Conservation (phyloP, 2,797 vertebrate genomes). For the Synaphobranchus kaupii region DNA sequence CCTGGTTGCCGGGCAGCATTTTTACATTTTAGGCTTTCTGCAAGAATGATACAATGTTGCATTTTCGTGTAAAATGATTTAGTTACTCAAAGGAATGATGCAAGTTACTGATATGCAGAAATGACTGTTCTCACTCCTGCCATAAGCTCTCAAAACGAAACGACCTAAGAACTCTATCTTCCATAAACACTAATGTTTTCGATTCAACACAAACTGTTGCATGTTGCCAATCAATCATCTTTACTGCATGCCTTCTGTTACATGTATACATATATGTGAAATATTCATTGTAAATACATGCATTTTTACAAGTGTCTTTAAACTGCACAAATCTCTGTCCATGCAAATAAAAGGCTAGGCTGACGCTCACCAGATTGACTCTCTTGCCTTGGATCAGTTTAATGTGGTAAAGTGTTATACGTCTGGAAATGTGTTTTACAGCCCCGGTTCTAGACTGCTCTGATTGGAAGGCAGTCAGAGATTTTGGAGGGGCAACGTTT, state of each 20-base stretch:
- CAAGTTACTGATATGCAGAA: not conserved
- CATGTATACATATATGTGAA: not conserved
- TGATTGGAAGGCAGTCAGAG: not conserved
- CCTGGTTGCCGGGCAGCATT: not conserved
- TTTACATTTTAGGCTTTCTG: not conserved
- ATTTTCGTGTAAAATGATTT: not conserved
- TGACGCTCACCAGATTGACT: not conserved
- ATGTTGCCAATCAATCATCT: not conserved
- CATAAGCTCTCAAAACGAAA: not conserved
- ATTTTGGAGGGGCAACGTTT: not conserved
- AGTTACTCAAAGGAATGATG: slow-evolving; percentile 7
- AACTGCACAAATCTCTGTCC: not conserved
- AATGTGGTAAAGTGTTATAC: not conserved
- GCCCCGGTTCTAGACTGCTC: too few species aligned
- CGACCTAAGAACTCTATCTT: not conserved
- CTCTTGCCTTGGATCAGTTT: not conserved
- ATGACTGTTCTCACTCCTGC: not conserved
- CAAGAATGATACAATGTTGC: not conserved
- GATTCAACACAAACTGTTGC: not conserved
- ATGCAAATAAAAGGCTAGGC: not conserved
- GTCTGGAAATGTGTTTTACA: not conserved
- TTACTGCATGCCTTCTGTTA: slow-evolving; percentile 15
- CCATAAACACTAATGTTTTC: not conserved
- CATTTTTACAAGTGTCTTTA: slow-evolving; percentile 4
- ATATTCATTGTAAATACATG: slow-evolving; percentile 5